A percentile compares a stretch with the other conserved stretches of the same genome.
Conservation (phyloP, 1,140 invertebrate genomes). For the Aleiodes sp. region DNA sequence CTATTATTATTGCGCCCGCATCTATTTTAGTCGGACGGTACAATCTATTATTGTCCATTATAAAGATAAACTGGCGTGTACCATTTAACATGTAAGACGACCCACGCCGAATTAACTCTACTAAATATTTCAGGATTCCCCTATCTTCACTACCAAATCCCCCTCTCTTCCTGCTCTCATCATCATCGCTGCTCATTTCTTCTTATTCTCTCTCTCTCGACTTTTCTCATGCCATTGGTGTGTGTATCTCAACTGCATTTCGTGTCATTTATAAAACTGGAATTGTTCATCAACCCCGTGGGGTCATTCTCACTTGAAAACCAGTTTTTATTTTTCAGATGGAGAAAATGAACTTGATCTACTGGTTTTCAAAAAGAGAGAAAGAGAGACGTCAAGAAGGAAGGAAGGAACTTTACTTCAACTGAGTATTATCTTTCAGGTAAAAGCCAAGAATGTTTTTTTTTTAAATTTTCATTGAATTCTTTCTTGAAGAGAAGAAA, state of each 20-base stretch:
- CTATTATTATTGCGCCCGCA: slow-evolving; percentile 36
- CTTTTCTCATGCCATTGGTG: not conserved
- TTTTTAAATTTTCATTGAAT: not conserved
- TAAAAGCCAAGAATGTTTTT: not conserved
- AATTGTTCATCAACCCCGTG: no score
- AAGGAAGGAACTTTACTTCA: not conserved
- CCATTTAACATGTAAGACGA: slow-evolving; percentile 27
- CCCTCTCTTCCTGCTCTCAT: no score
- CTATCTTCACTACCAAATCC: not conserved
- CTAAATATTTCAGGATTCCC: slow-evolving; percentile 19
- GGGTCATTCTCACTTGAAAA: no score
- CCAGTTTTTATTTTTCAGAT: no score
- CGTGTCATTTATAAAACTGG: no score
- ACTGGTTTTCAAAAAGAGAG: no score
- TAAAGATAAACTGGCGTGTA: slow-evolving; percentile 34
- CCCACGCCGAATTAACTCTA: slow-evolving; percentile 21
- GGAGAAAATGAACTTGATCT: no score
- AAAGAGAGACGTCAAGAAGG: slow-evolving; percentile 25
- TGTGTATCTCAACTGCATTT: no score
- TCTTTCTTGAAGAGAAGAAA: not conserved
- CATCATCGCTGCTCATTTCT: no score
- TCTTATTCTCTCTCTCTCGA: not conserved
- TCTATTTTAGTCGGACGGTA: slow-evolving; percentile 32
- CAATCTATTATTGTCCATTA: slow-evolving; percentile 40
- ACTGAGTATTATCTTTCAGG: not conserved